phyloP scores from a whole-genome alignment of 2,113 vertebrate genomes.

The Melanerpes aurifrons region DNA sequence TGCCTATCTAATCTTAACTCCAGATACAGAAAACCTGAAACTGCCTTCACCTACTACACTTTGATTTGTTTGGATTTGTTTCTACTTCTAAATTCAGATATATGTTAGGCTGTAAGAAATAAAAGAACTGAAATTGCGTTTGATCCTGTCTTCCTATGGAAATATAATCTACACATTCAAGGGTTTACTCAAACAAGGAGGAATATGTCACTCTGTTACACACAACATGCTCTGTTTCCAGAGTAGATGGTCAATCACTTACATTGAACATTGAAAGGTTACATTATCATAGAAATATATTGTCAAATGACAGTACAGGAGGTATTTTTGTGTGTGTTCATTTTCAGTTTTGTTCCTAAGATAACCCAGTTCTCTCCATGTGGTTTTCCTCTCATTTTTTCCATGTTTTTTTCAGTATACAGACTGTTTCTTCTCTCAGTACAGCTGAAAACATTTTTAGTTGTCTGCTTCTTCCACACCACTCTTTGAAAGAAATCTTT shows the following conservation, averaged over 20 bases:
- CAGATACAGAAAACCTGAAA: neutral
- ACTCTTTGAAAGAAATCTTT: slow-evolving; percentile 47
- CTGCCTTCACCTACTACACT: neutral
- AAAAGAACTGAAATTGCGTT: neutral
- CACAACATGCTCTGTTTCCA: neutral
- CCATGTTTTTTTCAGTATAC: neutral
- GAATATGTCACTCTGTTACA: neutral
- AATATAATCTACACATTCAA: neutral
- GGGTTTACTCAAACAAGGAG: neutral
- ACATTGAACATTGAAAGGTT: neutral
- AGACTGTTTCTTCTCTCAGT: neutral
- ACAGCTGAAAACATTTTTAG: neutral
- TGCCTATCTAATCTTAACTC: neutral
- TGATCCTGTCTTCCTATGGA: neutral
- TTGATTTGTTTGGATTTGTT: neutral
- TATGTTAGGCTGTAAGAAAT: neutral
- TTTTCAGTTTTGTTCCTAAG: neutral
- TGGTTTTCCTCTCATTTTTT: neutral
- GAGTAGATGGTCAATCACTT: neutral
- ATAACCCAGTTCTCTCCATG: neutral
- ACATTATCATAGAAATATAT: neutral
- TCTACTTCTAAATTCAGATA: neutral
- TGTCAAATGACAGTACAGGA: neutral
- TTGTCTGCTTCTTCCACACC: neutral
- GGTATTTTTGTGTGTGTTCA: neutral